Base-by-base conservation (phyloP, 2,113 vertebrate species). In the Solea senegalensis region DNA sequence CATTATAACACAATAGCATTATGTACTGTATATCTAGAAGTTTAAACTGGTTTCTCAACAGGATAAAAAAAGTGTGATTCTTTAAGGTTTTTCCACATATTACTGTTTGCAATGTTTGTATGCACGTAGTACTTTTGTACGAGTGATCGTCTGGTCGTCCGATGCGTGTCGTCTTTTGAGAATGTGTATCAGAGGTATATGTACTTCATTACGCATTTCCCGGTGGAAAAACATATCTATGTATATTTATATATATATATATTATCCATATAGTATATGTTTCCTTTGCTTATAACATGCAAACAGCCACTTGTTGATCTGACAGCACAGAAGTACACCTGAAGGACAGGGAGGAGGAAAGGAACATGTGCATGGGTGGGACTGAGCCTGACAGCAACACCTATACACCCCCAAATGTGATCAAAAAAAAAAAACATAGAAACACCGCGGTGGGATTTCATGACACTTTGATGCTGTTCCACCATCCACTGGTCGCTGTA, bases 261-360 rank as follows among this genome's bases (percentile, higher is more conserved):
- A 90, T 71, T 90, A 91, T 93, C 84, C 90, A 90, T 93, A 93
- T 91, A 90, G 74, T 91, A 91, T 93, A 86, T 90, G 90, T 92
- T 92, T 93, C 85, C 89, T 91, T 91, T 93, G 92, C 88, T 92
- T 92, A 90, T 87, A 92, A 93, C 93, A 95, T 95, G 94, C 94
- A 95, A 94, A 93, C 90, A 93, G 93, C 88, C 92, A 91, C 91
- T 93, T 91, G 84, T 93, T 94, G 93, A 93, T 93, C 89, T 89
- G 92, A 94, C 90, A 90, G 91, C 90, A 94, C 92, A 87, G 84
- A 91, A 81, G 83, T 91, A 94, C 90, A 91, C 86, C 88, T 90
- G 91, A 77, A 82, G 78, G 87, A 90, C 53, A 54, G 84, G 70
- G 66, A 52, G 11, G 11, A n/a, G 60, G 51, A 63, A 34, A 70